Conservation (phyloP, 2,113 vertebrate species). For the Mystacornis crossleyi region DNA sequence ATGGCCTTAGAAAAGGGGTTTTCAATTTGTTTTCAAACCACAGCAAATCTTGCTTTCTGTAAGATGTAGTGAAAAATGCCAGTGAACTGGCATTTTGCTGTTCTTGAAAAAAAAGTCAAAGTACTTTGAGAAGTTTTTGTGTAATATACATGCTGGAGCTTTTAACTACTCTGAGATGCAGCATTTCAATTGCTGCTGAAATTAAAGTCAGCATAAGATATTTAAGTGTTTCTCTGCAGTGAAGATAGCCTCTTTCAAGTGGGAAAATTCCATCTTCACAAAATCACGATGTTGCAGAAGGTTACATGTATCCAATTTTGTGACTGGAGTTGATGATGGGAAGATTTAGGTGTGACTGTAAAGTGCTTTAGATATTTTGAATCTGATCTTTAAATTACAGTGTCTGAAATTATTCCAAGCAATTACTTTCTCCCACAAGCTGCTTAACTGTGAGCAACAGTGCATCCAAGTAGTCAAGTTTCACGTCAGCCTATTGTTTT, state of each 20-base stretch:
- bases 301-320: background rate
- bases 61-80: background rate
- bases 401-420: conserved; percentile 12
- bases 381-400: conserved; percentile 34
- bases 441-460: background rate
- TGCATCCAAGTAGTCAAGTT: background rate
- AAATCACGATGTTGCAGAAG: background rate
- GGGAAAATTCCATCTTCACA: background rate
- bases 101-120: background rate
- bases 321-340: background rate
- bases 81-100: background rate
- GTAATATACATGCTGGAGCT: background rate
- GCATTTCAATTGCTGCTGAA: background rate
- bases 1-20: background rate
- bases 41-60: background rate
- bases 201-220: background rate
- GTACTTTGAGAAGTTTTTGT: background rate
- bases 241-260: background rate
- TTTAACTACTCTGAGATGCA: background rate
- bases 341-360: conserved; percentile 34
- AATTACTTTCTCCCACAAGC: conserved; percentile 18
- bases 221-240: background rate
- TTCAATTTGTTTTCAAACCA: background rate
- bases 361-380: conserved; percentile 27
- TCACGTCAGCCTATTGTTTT: background rate